Conservation (phyloP, 2,888 invertebrate species). For the Cinara cedri region DNA sequence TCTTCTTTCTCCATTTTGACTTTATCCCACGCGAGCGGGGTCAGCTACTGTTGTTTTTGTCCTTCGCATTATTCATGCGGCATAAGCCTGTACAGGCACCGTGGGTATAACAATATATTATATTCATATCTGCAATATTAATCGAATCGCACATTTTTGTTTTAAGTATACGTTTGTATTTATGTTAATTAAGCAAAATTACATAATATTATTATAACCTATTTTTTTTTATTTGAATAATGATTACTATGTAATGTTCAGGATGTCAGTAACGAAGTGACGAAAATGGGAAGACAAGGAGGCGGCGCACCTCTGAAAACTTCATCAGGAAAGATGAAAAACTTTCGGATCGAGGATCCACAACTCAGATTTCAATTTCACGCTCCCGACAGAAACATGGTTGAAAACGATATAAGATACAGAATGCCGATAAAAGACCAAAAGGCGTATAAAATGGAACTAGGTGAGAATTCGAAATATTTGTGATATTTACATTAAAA, state of each 20-base stretch:
- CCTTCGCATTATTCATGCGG: too few species aligned
- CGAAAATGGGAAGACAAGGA: slow-evolving; percentile 71
- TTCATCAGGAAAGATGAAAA: slow-evolving; percentile 62
- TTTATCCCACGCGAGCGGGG: too few species aligned
- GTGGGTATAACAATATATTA: too few species aligned
- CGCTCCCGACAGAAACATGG: slow-evolving; percentile 69
- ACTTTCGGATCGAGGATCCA: slow-evolving; percentile 68
- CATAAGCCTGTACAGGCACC: too few species aligned
- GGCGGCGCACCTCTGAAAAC: slow-evolving; percentile 71
- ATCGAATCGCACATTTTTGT: too few species aligned
- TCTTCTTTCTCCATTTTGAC: too few species aligned
- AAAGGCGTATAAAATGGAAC: slow-evolving; percentile 68
- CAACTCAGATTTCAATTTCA: slow-evolving; percentile 70
- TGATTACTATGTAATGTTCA: not conserved
- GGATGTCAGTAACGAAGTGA: slow-evolving; percentile 57
- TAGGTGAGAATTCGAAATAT: slow-evolving; percentile 65
- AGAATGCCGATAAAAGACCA: slow-evolving; percentile 68
- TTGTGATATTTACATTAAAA: too few species aligned
- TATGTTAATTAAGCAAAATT: too few species aligned
- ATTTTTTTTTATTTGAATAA: not conserved
- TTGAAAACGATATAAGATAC: slow-evolving; percentile 76
- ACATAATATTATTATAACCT: too few species aligned
- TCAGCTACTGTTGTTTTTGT: too few species aligned
- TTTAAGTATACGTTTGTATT: too few species aligned
- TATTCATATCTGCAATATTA: too few species aligned